Conservation (phyloP, 2,113 vertebrate species). For the Coptodon bakossiorum region DNA sequence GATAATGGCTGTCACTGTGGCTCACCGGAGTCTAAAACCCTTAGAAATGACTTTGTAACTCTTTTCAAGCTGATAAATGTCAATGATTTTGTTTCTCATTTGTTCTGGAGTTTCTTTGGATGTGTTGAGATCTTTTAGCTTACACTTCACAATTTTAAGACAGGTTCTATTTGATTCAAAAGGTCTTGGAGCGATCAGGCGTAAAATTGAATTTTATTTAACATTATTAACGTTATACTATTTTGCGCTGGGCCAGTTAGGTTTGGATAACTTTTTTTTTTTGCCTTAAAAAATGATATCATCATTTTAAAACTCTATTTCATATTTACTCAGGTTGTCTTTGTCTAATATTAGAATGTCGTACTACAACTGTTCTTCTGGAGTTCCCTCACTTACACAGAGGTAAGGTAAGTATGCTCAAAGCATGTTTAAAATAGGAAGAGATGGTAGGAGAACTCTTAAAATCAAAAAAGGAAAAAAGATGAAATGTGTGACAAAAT, state of each 20-base stretch:
- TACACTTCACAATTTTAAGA: not conserved
- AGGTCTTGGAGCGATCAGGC: not conserved
- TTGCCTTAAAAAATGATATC: not conserved
- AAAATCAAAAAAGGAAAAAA: not conserved
- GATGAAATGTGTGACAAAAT: not conserved
- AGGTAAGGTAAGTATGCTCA: not conserved
- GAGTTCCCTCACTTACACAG: not conserved
- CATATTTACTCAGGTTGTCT: not conserved
- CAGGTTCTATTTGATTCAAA: not conserved
- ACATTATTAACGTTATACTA: not conserved
- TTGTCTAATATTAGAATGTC: not conserved
- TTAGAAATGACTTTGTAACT: not conserved
- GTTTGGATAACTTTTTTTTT: not conserved
- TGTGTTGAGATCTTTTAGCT: not conserved
- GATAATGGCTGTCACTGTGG: not conserved
- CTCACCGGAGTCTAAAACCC: not conserved
- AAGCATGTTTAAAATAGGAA: not conserved
- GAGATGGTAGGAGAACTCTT: not conserved
- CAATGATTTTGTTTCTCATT: not conserved
- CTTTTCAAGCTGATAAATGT: not conserved
- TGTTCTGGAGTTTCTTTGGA: not conserved
- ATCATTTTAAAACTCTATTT: not conserved
- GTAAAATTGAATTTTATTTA: not conserved
- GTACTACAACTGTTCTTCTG: not conserved
- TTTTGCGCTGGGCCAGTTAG: not conserved